Percentiles rank a stretch among this genome's conserved stretches.
Evolutionary conservation across 2,797 vertebrate species (phyloP).

Genomic region (Pseudochromis fuscus): DNA sequence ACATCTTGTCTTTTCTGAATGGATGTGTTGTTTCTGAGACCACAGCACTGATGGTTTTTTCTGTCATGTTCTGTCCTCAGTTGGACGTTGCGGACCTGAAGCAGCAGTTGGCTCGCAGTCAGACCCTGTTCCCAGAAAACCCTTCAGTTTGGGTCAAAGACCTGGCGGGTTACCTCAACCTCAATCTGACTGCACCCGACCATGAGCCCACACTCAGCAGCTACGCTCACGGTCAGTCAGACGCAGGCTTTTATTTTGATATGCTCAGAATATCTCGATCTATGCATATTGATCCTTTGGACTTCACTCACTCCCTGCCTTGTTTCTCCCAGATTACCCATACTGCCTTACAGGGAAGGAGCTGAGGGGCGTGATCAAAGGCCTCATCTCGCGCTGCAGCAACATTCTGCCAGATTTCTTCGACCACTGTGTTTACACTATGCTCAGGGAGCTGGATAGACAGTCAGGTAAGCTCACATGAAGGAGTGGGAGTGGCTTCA

Average conservation of each 20-base stretch:
- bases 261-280: not conserved
- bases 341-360: conserved; percentile 92
- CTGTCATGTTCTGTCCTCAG: conserved; percentile 68
- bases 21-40: conserved; percentile 37
- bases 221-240: conserved; percentile 87
- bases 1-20: conserved; percentile 24
- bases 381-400: conserved; percentile 84
- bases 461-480: conserved; percentile 76
- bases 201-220: conserved; percentile 91
- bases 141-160: conserved; percentile 97
- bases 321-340: conserved; percentile 88
- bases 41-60: not conserved
- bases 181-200: conserved; percentile 88
- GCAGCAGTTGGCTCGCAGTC: conserved; percentile 92
- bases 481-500: not conserved
- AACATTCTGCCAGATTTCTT: conserved; percentile 90
- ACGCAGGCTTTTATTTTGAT: not conserved
- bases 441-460: conserved; percentile 95
- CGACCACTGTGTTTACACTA: conserved; percentile 93
- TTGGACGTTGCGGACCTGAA: conserved; percentile 89
- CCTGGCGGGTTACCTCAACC: conserved; percentile 96
- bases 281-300: too few relatives aligned
- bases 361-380: conserved; percentile 86
- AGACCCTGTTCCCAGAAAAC: conserved; percentile 91
- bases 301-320: not conserved